Evolutionary conservation across 2,888 invertebrate species (phyloP).

Genomic region (Dicranocentrus wangi): DNA sequence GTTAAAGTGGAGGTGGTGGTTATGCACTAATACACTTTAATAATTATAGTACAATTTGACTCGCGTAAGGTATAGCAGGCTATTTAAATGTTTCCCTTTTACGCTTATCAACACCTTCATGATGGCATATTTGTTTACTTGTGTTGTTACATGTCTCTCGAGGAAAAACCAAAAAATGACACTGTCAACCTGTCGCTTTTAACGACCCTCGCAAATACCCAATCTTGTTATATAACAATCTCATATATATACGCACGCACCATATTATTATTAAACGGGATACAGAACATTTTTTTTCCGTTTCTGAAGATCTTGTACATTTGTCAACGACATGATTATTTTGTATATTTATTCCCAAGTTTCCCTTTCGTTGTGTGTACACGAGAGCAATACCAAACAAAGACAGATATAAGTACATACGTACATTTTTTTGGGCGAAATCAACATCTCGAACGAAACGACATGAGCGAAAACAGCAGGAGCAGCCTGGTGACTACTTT

Average conservation of each 20-base stretch:
- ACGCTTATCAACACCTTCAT: slow-evolving; percentile 54
- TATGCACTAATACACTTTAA: background rate
- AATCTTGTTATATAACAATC: slow-evolving; percentile 3
- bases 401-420: too few relatives aligned
- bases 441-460: background rate
- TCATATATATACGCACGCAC: background rate
- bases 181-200: slow-evolving; percentile 29
- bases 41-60: slow-evolving; percentile 12
- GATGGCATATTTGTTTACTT: slow-evolving; percentile 44
- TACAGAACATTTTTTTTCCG: background rate
- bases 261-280: background rate
- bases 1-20: background rate
- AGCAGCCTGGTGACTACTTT: slow-evolving; percentile 34
- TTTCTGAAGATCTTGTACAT: slow-evolving; percentile 19
- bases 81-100: slow-evolving; percentile 26
- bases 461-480: slow-evolving; percentile 35
- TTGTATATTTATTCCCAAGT: slow-evolving; percentile 13
- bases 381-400: too few relatives aligned
- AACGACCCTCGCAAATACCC: background rate
- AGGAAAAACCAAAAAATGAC: slow-evolving; percentile 21
- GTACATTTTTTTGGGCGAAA: slow-evolving; percentile 16
- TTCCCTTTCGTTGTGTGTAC: slow-evolving; percentile 8
- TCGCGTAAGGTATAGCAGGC: slow-evolving; percentile 7
- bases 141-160: background rate
- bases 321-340: slow-evolving; percentile 21